These are phyloP conservation scores for Hedya salicella DNA, from an alignment of 2,888 invertebrate species.

Conservation along the genomic window DNA sequence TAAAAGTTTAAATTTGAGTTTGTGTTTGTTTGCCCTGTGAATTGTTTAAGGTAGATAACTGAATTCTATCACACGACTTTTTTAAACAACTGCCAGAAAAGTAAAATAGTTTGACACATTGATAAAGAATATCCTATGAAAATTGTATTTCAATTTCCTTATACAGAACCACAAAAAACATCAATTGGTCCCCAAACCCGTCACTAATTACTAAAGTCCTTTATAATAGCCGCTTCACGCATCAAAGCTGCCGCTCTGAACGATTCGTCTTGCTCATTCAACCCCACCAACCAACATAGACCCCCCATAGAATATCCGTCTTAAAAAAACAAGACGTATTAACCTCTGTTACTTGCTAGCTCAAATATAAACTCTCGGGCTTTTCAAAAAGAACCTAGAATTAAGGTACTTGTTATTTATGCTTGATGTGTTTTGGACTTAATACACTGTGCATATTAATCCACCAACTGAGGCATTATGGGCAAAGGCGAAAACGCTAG, in stretches of 20 bases:
- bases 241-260: slow-evolving; percentile 78
- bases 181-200: slow-evolving; percentile 32
- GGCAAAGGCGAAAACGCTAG: slow-evolving; percentile 1
- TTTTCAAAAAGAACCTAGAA: not conserved
- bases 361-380: not conserved
- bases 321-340: not conserved
- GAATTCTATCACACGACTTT: no score
- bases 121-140: not conserved
- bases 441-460: not conserved
- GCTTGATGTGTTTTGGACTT: not conserved
- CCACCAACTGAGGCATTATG: not conserved
- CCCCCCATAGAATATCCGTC: slow-evolving; percentile 42
- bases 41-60: no score
- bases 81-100: no score
- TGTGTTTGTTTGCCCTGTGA: no score
- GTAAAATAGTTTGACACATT: no score
- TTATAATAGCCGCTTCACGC: slow-evolving; percentile 66
- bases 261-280: slow-evolving; percentile 81
- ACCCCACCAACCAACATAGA: slow-evolving; percentile 58
- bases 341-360: not conserved
- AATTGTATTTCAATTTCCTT: slow-evolving; percentile 3
- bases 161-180: slow-evolving; percentile 22
- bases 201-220: slow-evolving; percentile 50
- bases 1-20: no score
- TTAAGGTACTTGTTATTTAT: not conserved